These are phyloP conservation scores for Parnassius smintheus DNA, from an alignment of 2,888 invertebrate species.

Conservation along the genomic window DNA sequence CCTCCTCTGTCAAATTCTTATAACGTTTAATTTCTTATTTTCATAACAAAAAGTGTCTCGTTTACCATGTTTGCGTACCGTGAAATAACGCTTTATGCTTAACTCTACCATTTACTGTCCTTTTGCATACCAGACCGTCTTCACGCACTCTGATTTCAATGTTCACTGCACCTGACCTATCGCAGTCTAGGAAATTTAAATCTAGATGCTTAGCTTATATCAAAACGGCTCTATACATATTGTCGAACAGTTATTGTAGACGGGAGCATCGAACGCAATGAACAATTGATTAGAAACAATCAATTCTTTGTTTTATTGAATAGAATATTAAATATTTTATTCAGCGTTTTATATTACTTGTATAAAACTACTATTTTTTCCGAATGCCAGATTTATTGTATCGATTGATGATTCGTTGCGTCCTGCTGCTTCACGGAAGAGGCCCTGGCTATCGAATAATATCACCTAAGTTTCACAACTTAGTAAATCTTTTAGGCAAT, in stretches of 20 bases:
- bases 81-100: conserved; percentile 66
- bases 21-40: conserved; percentile 20
- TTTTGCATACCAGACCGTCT: conserved; percentile 46
- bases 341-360: too few species aligned
- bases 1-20: neutral
- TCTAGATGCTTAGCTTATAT: conserved; percentile 9
- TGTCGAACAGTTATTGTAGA: neutral
- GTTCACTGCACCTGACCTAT: conserved; percentile 23
- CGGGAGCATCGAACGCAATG: conserved; percentile 10
- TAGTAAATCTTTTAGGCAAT: too few species aligned
- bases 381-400: too few species aligned
- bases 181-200: conserved; percentile 18
- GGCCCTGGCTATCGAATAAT: too few species aligned
- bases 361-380: too few species aligned
- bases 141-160: conserved; percentile 37
- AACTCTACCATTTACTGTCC: conserved; percentile 50
- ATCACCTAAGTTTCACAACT: too few species aligned
- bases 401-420: too few species aligned
- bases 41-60: conserved; percentile 25
- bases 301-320: conserved; percentile 10
- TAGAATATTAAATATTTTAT: neutral
- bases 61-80: conserved; percentile 49
- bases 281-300: conserved; percentile 22
- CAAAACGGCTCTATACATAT: conserved; percentile 1
- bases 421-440: too few species aligned